Evolutionary conservation across 2,888 invertebrate genomes (phyloP).

Genomic region (Dryobota labecula): DNA sequence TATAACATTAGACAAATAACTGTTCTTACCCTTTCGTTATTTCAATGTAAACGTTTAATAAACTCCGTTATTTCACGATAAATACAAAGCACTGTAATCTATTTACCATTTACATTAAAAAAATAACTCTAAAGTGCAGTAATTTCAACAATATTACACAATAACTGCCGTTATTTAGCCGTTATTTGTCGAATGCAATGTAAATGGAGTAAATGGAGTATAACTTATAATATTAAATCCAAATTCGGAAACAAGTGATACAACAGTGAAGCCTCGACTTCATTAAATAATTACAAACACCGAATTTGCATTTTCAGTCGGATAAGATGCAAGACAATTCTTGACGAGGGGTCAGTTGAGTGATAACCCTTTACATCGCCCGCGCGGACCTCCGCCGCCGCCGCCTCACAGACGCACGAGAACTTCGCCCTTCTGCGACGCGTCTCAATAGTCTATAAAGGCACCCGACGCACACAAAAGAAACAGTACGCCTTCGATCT

Average conservation of each 20-base stretch:
- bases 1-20: too few relatives aligned
- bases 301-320: slow-evolving; percentile 72
- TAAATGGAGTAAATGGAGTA: too few relatives aligned
- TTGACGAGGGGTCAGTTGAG: slow-evolving; percentile 74
- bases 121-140: too few relatives aligned
- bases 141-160: too few relatives aligned
- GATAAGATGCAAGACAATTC: slow-evolving; percentile 75
- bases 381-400: slow-evolving; percentile 78
- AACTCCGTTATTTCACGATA: too few relatives aligned
- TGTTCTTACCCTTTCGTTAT: too few relatives aligned
- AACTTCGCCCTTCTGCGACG: slow-evolving; percentile 84
- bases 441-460: slow-evolving; percentile 87
- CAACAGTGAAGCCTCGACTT: slow-evolving; percentile 19
- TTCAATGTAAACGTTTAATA: too few relatives aligned
- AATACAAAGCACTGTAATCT: too few relatives aligned
- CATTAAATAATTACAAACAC: slow-evolving; percentile 52
- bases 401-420: slow-evolving; percentile 77
- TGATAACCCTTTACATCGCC: slow-evolving; percentile 83
- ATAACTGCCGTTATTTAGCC: too few relatives aligned
- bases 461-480: slow-evolving; percentile 81
- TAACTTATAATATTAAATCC: slow-evolving; percentile 17
- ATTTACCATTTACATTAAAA: too few relatives aligned
- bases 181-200: too few relatives aligned
- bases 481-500: slow-evolving; percentile 86
- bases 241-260: slow-evolving; percentile 11